A percentile compares a stretch with the other conserved stretches of the same genome.
These are phyloP conservation scores for Theretra japonica DNA, from an alignment of 2,888 invertebrate genomes.

Conservation along the genomic window DNA sequence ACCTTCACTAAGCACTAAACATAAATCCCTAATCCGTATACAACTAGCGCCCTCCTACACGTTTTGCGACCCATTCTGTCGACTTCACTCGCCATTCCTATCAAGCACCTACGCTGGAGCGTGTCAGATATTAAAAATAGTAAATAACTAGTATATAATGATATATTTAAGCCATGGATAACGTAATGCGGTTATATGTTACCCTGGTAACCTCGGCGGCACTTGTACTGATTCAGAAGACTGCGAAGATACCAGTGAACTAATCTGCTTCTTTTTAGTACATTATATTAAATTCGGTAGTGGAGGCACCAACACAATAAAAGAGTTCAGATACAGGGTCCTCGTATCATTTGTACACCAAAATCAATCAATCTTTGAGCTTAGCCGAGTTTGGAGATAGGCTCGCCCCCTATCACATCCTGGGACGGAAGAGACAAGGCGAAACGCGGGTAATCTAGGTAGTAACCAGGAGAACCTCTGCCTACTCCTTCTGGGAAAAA, in stretches of 20 bases:
- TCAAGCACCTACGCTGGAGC: background rate
- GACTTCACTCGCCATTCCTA: background rate
- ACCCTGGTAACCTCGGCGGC: background rate
- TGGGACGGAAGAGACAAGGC: too few relatives aligned
- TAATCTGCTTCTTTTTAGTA: background rate
- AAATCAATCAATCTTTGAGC: too few relatives aligned
- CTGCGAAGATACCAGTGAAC: background rate
- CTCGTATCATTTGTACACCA: too few relatives aligned
- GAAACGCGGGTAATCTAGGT: too few relatives aligned
- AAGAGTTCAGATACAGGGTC: too few relatives aligned
- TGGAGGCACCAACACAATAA: too few relatives aligned
- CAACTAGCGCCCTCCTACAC: background rate
- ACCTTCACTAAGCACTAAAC: background rate
- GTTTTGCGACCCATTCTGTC: background rate
- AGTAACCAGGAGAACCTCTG: too few relatives aligned
- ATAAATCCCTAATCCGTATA: background rate
- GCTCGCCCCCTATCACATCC: too few relatives aligned
- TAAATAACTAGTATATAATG: background rate
- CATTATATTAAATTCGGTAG: too few relatives aligned
- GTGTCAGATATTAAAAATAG: slow-evolving; percentile 14
- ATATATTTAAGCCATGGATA: too few relatives aligned
- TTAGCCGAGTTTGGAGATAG: too few relatives aligned
- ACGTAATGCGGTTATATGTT: slow-evolving; percentile 2
- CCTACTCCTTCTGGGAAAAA: too few relatives aligned
- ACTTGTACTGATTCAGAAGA: background rate